These are phyloP conservation scores for Arrhamphus sclerolepis DNA, from an alignment of 2,797 vertebrate species.

Conservation along the genomic window DNA sequence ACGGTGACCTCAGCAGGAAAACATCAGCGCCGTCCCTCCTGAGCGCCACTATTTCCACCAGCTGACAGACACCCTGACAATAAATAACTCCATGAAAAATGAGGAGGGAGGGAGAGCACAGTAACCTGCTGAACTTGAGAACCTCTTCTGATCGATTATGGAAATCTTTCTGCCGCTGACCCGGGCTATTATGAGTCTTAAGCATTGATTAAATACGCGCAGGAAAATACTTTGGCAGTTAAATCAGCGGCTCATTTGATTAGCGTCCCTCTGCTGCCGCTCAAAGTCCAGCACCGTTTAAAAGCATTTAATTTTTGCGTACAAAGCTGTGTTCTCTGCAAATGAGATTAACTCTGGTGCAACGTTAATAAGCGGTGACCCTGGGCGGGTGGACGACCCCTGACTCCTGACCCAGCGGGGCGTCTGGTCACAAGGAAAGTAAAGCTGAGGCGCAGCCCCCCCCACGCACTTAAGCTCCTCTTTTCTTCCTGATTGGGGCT, in stretches of 20 bases:
- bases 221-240: slow-evolving; percentile 76
- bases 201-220: slow-evolving; percentile 77
- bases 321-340: slow-evolving; percentile 59
- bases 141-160: slow-evolving; percentile 76
- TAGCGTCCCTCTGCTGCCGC: slow-evolving; percentile 36
- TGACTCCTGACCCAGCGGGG: slow-evolving; percentile 78
- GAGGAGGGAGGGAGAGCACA: slow-evolving; percentile 53
- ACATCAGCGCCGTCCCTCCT: not conserved
- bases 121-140: slow-evolving; percentile 75
- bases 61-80: slow-evolving; percentile 61
- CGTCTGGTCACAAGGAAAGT: slow-evolving; percentile 82
- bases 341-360: slow-evolving; percentile 87
- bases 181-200: slow-evolving; percentile 70
- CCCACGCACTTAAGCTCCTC: slow-evolving; percentile 83
- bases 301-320: slow-evolving; percentile 67
- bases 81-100: slow-evolving; percentile 73
- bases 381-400: slow-evolving; percentile 83
- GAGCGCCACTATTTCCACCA: slow-evolving; percentile 28
- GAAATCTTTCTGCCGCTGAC: slow-evolving; percentile 61
- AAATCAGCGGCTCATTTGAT: slow-evolving; percentile 73
- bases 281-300: slow-evolving; percentile 54
- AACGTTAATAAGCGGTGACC: slow-evolving; percentile 83
- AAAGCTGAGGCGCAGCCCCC: slow-evolving; percentile 83
- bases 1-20: slow-evolving; percentile 23
- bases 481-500: slow-evolving; percentile 49